These are phyloP conservation scores for Sesamia inferens DNA, from an alignment of 2,888 invertebrate species.

Conservation along the genomic window DNA sequence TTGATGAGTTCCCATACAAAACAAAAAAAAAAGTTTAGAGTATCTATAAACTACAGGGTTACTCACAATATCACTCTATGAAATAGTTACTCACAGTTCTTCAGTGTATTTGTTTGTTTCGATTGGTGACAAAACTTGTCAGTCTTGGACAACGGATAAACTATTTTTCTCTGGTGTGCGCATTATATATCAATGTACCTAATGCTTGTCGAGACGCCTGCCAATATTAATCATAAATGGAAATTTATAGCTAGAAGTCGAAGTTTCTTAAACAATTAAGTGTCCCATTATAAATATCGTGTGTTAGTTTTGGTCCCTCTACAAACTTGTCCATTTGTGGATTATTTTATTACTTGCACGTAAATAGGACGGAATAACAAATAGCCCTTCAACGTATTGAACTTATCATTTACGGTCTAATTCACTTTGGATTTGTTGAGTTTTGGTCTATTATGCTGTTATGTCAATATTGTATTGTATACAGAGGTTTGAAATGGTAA, in stretches of 20 bases:
- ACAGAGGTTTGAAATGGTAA: slow-evolving; percentile 37
- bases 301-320: slow-evolving; percentile 63
- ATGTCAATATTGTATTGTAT: slow-evolving; percentile 49
- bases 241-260: slow-evolving; percentile 75
- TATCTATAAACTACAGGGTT: neutral
- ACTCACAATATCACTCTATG: neutral
- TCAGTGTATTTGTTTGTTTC: neutral
- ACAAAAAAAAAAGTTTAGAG: too few species aligned
- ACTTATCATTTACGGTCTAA: slow-evolving; percentile 52
- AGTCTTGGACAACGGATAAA: neutral
- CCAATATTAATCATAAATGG: slow-evolving; percentile 70
- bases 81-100: neutral
- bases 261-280: slow-evolving; percentile 78
- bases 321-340: slow-evolving; percentile 63
- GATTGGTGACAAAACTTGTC: neutral
- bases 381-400: slow-evolving; percentile 55
- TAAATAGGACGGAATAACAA: slow-evolving; percentile 58
- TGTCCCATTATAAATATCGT: slow-evolving; percentile 70
- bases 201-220: slow-evolving; percentile 72
- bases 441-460: slow-evolving; percentile 44
- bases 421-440: slow-evolving; percentile 42
- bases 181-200: slow-evolving; percentile 24
- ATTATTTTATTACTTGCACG: slow-evolving; percentile 63
- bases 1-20: too few species aligned
- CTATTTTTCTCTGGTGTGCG: neutral